These are phyloP conservation scores for Ambastaia sidthimunki DNA, from an alignment of 2,797 vertebrate genomes.

Conservation along the genomic window DNA sequence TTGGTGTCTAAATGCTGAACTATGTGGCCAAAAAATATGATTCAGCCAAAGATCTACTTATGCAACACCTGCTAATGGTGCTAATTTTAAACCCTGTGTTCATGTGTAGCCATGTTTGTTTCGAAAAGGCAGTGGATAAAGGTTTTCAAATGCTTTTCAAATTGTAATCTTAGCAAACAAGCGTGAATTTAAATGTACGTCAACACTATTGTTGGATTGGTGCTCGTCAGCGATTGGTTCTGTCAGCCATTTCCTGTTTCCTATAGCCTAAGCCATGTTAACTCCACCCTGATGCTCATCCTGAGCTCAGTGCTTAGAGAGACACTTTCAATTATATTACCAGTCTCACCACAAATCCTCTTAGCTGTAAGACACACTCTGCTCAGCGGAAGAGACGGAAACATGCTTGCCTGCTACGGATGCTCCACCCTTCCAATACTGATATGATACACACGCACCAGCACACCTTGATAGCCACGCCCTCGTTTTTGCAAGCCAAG, in stretches of 20 bases:
- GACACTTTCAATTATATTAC: conserved; percentile 69
- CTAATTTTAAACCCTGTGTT: neutral
- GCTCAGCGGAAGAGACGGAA: conserved; percentile 61
- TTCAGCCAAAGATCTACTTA: too few relatives aligned
- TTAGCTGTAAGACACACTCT: conserved; percentile 70
- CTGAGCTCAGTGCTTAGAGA: conserved; percentile 67
- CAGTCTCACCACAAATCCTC: conserved; percentile 70
- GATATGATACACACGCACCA: neutral
- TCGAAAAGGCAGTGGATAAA: neutral
- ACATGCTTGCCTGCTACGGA: conserved; percentile 58
- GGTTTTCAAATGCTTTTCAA: neutral
- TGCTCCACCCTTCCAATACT: conserved; percentile 46
- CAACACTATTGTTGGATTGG: conserved; percentile 6
- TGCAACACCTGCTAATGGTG: neutral
- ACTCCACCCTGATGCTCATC: conserved; percentile 48
- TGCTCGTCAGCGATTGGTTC: neutral
- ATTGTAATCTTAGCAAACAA: neutral
- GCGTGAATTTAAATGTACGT: neutral
- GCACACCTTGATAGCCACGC: conserved; percentile 33
- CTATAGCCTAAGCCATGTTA: conserved; percentile 35
- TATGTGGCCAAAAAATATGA: too few relatives aligned
- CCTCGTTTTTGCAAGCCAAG: neutral
- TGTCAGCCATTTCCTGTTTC: conserved; percentile 40
- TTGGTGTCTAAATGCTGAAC: too few relatives aligned
- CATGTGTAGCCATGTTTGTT: neutral